A percentile compares a stretch with the other conserved stretches of the same genome.
phyloP scores from a whole-genome alignment of 2,113 vertebrate species.

The Pluvianellus socialis region DNA sequence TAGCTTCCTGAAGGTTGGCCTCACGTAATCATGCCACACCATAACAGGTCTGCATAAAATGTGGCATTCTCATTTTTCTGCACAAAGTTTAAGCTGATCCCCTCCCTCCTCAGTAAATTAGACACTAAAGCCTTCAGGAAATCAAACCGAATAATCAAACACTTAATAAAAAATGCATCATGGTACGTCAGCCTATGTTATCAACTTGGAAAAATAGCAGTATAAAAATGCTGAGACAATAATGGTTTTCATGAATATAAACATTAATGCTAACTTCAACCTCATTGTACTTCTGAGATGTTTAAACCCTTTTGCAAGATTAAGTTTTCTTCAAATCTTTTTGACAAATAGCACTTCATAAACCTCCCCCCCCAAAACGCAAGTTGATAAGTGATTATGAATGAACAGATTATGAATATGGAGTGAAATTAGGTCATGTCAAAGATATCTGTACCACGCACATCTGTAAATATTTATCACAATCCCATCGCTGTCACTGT shows the following conservation, averaged over 20 bases:
- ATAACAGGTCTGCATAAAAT: background rate
- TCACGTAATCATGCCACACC: background rate
- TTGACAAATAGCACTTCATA: constrained; percentile 56
- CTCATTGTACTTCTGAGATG: constrained; percentile 58
- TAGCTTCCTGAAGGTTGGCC: background rate
- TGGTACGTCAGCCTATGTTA: constrained; percentile 42
- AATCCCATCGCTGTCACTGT: background rate
- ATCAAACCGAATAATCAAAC: constrained; percentile 72
- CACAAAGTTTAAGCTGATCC: background rate
- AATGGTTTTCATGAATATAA: constrained; percentile 56
- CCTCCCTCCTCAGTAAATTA: background rate
- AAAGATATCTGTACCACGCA: constrained; percentile 13
- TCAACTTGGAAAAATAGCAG: constrained; percentile 11
- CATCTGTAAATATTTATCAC: constrained; percentile 58
- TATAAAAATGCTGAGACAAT: constrained; percentile 51
- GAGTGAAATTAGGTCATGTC: constrained; percentile 41
- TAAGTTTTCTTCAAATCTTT: constrained; percentile 45
- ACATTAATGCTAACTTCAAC: constrained; percentile 31
- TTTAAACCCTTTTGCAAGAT: constrained; percentile 60
- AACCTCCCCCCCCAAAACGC: background rate
- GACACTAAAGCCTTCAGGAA: constrained; percentile 55
- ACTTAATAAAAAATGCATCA: constrained; percentile 67
- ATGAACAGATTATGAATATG: constrained; percentile 50
- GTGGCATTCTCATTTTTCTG: background rate
- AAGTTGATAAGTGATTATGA: constrained; percentile 61